Conservation (phyloP, 2,113 vertebrate genomes). For the Delphinapterus leucas region DNA sequence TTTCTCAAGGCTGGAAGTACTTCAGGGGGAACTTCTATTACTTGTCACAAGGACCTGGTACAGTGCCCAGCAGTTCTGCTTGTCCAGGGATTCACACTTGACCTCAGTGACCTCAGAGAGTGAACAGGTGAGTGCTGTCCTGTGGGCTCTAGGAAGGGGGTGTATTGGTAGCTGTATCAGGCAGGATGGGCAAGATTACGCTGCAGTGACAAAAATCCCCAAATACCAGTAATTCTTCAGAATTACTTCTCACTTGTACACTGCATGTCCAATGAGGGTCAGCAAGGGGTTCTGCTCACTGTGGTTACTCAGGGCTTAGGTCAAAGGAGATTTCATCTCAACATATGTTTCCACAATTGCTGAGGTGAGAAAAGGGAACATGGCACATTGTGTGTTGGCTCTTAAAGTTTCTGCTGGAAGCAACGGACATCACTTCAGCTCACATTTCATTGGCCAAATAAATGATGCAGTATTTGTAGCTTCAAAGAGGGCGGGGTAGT, state of each 20-base stretch:
- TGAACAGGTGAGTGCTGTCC: slow-evolving; percentile 63
- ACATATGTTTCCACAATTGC: background rate
- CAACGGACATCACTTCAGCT: background rate
- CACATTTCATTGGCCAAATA: background rate
- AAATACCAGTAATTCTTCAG: background rate
- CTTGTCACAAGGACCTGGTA: slow-evolving; percentile 64
- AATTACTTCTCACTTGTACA: background rate
- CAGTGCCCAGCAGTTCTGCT: slow-evolving; percentile 61
- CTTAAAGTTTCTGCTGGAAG: background rate
- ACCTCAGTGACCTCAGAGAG: slow-evolving; percentile 67
- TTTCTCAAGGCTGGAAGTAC: slow-evolving; percentile 65
- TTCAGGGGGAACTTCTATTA: slow-evolving; percentile 65
- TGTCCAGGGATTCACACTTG: slow-evolving; percentile 45
- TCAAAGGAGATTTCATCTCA: background rate
- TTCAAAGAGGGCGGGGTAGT: background rate
- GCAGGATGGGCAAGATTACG: background rate
- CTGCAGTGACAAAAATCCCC: background rate
- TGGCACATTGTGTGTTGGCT: background rate
- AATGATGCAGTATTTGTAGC: background rate
- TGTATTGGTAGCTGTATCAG: background rate
- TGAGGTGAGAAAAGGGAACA: background rate
- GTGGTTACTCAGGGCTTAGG: background rate
- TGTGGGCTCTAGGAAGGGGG: rapidly evolving
- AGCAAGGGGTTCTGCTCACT: background rate
- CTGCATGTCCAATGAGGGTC: background rate